These are phyloP conservation scores for Ephialtes manifestator DNA, from an alignment of 2,888 invertebrate genomes.

Conservation along the genomic window DNA sequence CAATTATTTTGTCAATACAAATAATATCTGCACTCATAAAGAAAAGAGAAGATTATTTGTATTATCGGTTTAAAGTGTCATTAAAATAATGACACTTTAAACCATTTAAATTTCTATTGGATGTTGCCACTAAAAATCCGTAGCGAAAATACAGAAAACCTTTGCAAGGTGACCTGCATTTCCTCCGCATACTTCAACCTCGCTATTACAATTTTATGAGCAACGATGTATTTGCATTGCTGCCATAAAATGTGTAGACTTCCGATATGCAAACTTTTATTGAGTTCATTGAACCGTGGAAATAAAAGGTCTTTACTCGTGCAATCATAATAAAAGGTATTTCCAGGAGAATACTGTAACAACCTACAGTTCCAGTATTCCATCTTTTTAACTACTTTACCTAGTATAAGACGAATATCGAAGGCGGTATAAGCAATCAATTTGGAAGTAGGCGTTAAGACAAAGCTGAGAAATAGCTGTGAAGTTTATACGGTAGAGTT, in stretches of 20 bases:
- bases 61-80: background rate
- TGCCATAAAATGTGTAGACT: background rate
- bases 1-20: too few relatives aligned
- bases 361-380: background rate
- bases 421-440: background rate
- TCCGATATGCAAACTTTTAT: slow-evolving; percentile 6
- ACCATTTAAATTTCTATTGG: background rate
- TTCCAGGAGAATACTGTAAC: background rate
- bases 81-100: too few relatives aligned
- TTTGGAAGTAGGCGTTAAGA: background rate
- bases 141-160: background rate
- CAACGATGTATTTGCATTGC: background rate
- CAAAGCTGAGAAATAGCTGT: background rate
- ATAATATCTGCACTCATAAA: too few relatives aligned
- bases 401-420: background rate
- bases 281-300: background rate
- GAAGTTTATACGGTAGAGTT: background rate
- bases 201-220: background rate
- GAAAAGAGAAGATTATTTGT: background rate
- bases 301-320: background rate
- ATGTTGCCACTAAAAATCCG: background rate
- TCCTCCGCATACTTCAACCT: background rate
- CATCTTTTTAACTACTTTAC: background rate
- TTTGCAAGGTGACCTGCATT: background rate
- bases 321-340: slow-evolving; percentile 18